phyloP scores from a whole-genome alignment of 2,113 vertebrate genomes.

The Lamprotornis superbus region DNA sequence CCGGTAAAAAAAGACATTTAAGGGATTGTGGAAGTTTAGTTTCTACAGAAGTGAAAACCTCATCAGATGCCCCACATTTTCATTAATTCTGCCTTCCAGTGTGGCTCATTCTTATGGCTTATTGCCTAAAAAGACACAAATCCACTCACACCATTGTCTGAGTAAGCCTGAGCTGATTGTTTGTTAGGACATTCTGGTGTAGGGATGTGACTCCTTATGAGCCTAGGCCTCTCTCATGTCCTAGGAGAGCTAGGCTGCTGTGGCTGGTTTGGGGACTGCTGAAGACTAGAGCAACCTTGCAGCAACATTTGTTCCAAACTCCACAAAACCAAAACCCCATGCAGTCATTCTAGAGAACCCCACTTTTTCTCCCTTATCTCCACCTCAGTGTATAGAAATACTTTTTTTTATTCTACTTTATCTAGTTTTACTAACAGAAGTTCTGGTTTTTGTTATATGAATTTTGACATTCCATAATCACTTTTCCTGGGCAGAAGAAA shows the following conservation, averaged over 20 bases:
- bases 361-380: background rate
- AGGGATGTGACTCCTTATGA: background rate
- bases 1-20: background rate
- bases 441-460: background rate
- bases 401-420: background rate
- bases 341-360: background rate
- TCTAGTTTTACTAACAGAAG: background rate
- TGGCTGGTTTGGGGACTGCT: accelerated
- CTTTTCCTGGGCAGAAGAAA: background rate
- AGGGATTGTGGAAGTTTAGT: background rate
- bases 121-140: background rate
- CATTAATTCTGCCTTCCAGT: background rate
- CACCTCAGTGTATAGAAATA: background rate
- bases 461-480: background rate
- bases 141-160: accelerated
- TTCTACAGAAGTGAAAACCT: background rate
- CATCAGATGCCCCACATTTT: background rate
- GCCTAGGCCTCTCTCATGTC: background rate
- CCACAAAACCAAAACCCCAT: background rate
- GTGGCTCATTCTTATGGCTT: background rate
- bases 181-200: background rate
- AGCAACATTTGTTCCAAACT: background rate
- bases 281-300: background rate
- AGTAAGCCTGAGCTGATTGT: background rate
- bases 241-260: too few species aligned